Evolutionary conservation across 1,140 invertebrate species (phyloP), one percentile per base, ranked within the genome.

Genomic region (Pteromalus puparum): DNA sequence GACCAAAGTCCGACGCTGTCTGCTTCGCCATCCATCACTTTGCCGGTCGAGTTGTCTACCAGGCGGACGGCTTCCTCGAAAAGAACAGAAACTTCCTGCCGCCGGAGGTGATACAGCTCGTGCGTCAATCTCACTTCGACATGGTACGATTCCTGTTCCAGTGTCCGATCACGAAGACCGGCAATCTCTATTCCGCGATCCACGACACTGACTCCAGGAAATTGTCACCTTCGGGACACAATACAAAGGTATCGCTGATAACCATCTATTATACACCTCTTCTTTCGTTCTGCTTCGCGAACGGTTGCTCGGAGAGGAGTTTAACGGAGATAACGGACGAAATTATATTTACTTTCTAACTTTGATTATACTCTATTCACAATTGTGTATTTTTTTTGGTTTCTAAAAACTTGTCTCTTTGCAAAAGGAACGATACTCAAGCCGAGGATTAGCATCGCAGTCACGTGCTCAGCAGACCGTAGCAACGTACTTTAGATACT

Each of bases 81-180:
- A 98, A 97, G 90, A 98, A 98, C 90, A 94, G 97, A 72, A 97
- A 97, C 87, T 96, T 97, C 90, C 92, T 97, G 65, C 96, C 97
- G 5, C 95, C 95, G 13, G 97, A 97, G 92, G 94, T 97, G 0
- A 95, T 97, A 72, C 96, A 97, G 88, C 90, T 97, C 15, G 94
- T 97, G 88, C 93, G 97, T 48, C 95, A 96, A 85, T 97, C 95
- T 81, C 95, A 94, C 87, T 95, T 94, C 87, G 95, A 95, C 83
- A 96, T 97, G 85, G 95, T 97, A 53, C 93, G 96, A 85, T 95
- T 96, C 87, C 91, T 97, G 65, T 97, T 97, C 91, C 96, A 97
- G 90, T 97, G 96, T 86, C 96, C 96, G 0, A 95, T 98, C 18
- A 97, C 97, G 0, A 97, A 97, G 91, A 97, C 96, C 46, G 96